Evolutionary conservation across 2,888 invertebrate species (phyloP).

Genomic region (Nephrotoma guestfalica): DNA sequence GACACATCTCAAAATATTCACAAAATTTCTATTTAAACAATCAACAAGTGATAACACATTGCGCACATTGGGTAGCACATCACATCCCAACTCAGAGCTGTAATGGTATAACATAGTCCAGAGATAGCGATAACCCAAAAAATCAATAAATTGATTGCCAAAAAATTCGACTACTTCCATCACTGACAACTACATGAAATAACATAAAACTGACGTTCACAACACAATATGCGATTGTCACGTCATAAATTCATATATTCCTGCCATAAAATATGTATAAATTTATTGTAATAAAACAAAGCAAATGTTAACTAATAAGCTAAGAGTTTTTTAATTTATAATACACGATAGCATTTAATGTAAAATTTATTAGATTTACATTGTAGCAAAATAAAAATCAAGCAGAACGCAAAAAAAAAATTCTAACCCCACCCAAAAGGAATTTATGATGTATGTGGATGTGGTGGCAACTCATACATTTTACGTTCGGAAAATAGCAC

Average conservation of each 20-base stretch:
- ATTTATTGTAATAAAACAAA: neutral
- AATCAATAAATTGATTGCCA: neutral
- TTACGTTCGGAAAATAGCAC: neutral
- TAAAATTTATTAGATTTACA: neutral
- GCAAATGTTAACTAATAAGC: neutral
- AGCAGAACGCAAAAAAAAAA: too few relatives aligned
- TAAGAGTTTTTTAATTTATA: neutral
- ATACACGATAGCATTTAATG: neutral
- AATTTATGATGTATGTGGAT: neutral
- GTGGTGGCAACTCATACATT: neutral
- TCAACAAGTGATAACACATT: neutral
- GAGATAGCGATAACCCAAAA: neutral
- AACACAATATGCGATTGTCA: neutral
- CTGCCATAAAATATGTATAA: neutral
- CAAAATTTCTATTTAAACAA: neutral
- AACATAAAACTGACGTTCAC: neutral
- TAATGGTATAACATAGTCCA: neutral
- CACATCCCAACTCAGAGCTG: neutral
- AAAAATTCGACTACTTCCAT: neutral
- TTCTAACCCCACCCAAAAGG: neutral
- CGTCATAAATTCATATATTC: neutral
- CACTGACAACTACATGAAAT: neutral
- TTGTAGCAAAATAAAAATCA: neutral
- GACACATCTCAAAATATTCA: neutral
- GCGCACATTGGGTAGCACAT: neutral